A percentile compares a stretch with the other conserved stretches of the same genome.
Evolutionary conservation across 1,140 invertebrate genomes (phyloP).

Genomic region (Drosophila lacteicornis): DNA sequence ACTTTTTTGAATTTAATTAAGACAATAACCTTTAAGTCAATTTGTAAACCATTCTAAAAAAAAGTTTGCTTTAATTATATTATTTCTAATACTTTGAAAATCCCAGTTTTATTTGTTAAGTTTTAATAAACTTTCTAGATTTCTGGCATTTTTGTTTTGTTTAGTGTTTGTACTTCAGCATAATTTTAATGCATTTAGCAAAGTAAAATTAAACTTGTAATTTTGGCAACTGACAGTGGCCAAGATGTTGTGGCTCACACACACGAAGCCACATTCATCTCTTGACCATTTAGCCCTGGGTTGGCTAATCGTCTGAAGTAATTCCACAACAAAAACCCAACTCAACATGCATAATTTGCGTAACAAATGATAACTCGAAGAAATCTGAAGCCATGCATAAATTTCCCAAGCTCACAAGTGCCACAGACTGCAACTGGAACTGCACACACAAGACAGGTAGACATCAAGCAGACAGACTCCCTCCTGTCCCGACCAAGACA

Average conservation of each 20-base stretch:
- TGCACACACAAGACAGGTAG: slow-evolving; percentile 41
- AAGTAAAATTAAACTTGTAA: slow-evolving; percentile 34
- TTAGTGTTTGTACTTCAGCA: slow-evolving; percentile 12
- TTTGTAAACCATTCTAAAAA: too few species aligned
- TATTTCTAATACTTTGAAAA: too few species aligned
- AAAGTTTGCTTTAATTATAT: too few species aligned
- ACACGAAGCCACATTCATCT: slow-evolving; percentile 14
- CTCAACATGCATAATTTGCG: slow-evolving; percentile 82
- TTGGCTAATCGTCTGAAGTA: slow-evolving; percentile 71
- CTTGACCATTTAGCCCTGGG: slow-evolving; percentile 63
- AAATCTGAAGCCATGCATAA: slow-evolving; percentile 82
- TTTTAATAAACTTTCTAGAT: too few species aligned
- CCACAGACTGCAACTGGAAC: slow-evolving; percentile 54
- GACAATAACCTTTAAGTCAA: too few species aligned
- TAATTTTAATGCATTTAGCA: slow-evolving; percentile 41
- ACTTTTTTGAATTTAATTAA: too few species aligned
- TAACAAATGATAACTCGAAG: slow-evolving; percentile 83
- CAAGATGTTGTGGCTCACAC: slow-evolving; percentile 26
- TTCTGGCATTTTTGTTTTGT: too few species aligned
- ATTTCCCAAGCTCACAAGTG: slow-evolving; percentile 63
- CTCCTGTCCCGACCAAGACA: slow-evolving; percentile 39
- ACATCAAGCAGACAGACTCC: slow-evolving; percentile 56
- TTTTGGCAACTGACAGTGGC: slow-evolving; percentile 50
- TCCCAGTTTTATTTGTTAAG: too few species aligned
- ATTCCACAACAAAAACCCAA: slow-evolving; percentile 72